Conservation (phyloP, 2,888 invertebrate genomes). For the Calliopum simillimum region DNA sequence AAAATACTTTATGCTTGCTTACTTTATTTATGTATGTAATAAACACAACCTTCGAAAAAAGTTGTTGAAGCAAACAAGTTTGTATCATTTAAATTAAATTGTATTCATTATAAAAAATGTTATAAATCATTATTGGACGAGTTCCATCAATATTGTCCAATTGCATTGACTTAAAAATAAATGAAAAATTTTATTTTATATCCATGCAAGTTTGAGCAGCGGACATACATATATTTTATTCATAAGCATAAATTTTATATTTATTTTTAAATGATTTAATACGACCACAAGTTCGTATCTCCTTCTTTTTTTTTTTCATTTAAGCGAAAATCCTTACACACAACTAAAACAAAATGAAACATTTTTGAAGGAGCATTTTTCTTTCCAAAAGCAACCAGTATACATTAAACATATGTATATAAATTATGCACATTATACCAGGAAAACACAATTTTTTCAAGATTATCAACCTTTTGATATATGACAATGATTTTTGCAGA, state of each 20-base stretch:
- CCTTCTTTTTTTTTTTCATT: too few relatives aligned
- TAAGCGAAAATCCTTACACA: too few relatives aligned
- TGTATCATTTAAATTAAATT: slow-evolving; percentile 31
- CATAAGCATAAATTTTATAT: slow-evolving; percentile 15
- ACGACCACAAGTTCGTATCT: too few relatives aligned
- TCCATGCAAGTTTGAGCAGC: neutral
- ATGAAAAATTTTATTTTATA: slow-evolving; percentile 28
- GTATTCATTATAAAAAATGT: neutral
- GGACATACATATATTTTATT: too few relatives aligned
- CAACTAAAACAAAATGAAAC: too few relatives aligned
- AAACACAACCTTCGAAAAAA: neutral
- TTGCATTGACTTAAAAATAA: slow-evolving; percentile 27
- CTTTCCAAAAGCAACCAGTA: too few relatives aligned
- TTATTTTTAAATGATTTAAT: slow-evolving; percentile 31
- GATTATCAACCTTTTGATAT: too few relatives aligned
- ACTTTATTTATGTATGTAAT: neutral
- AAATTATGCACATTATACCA: too few relatives aligned
- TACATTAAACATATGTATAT: too few relatives aligned
- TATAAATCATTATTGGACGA: slow-evolving; percentile 34
- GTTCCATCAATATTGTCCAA: slow-evolving; percentile 28
- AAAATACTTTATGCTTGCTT: slow-evolving; percentile 22
- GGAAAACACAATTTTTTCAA: too few relatives aligned
- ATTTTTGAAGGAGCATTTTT: too few relatives aligned
- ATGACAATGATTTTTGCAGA: too few relatives aligned
- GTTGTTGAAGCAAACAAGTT: neutral